These are phyloP conservation scores for Neopelma chrysocephalum DNA, from an alignment of 2,797 vertebrate species.

Conservation along the genomic window DNA sequence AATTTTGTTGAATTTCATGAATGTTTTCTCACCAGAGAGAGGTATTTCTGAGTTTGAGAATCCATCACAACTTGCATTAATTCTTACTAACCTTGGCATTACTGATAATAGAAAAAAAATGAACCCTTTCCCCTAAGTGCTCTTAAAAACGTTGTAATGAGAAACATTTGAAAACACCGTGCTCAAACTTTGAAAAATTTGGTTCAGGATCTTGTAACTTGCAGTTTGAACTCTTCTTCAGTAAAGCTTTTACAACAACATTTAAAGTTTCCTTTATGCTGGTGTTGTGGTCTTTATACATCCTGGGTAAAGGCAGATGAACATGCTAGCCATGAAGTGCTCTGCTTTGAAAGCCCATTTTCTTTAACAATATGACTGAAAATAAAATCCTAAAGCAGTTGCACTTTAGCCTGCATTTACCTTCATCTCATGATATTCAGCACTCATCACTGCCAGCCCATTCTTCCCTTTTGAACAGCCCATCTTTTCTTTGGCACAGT, in stretches of 20 bases:
- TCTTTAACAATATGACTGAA: conserved; percentile 3
- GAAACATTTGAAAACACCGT: background rate
- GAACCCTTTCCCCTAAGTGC: background rate
- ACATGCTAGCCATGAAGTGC: background rate
- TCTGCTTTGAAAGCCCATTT: background rate
- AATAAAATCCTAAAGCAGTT: background rate
- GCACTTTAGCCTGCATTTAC: background rate
- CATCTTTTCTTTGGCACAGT: background rate
- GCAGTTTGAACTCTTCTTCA: background rate
- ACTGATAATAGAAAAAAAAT: background rate
- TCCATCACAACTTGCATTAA: background rate
- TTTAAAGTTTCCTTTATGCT: background rate
- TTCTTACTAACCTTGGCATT: background rate
- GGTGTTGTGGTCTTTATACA: background rate
- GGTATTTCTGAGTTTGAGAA: background rate
- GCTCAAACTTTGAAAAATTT: background rate
- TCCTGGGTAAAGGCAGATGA: background rate
- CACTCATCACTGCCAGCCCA: background rate
- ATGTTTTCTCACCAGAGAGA: background rate
- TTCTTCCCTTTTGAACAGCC: background rate
- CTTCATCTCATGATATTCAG: background rate
- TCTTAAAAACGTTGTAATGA: background rate
- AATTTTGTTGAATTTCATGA: background rate
- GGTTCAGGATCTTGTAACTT: background rate
- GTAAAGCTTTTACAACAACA: background rate